Base-by-base conservation (phyloP, 2,888 invertebrate species). In the Baronia brevicornis region DNA sequence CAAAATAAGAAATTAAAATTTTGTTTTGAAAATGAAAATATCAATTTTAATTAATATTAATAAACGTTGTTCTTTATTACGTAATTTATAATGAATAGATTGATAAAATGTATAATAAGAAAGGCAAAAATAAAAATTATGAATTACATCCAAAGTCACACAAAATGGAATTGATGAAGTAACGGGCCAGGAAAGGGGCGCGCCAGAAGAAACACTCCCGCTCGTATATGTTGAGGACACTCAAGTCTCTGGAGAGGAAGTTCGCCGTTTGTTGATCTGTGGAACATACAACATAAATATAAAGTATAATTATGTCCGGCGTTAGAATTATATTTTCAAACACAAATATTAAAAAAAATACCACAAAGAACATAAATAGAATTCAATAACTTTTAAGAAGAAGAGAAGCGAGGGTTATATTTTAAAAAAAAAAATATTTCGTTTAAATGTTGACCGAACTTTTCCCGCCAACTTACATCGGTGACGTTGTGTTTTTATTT, bases 71-170 rank as follows among this genome's bases (percentile, higher is more conserved):
- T n/a, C n/a, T n/a, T n/a, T n/a, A n/a, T n/a, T n/a, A n/a, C n/a
- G n/a, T n/a, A n/a, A n/a, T n/a, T n/a, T n/a, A n/a, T 4, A 15
- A 11, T 8, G 13, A 13, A 2, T 17, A 28, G 19, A 18, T 17
- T 17, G 27, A 17, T 28, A 9, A 28, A 28, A 28, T 18, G 11
- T 11, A 18, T 28, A 6, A 10, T 26, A 3, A 17, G 15, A 6
- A 5, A 9, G 8, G n/a, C 19, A 6, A 5, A 21, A 2, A 22
- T n/a, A 11, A 17, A 20, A 4, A 19, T 41, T 44, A 51, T 11
- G 9, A 51, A 21, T 59, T 39, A 22, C 74, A 74, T 0, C 64
- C 60, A 22, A 66, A 75, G 36, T 73, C 48, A 28, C 74, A 75
- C 2, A 73, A 38, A 1, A 41, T 5, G 0, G 49, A 37, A 41